phyloP scores from a whole-genome alignment of 2,797 vertebrate genomes.

The Danio choprae region DNA sequence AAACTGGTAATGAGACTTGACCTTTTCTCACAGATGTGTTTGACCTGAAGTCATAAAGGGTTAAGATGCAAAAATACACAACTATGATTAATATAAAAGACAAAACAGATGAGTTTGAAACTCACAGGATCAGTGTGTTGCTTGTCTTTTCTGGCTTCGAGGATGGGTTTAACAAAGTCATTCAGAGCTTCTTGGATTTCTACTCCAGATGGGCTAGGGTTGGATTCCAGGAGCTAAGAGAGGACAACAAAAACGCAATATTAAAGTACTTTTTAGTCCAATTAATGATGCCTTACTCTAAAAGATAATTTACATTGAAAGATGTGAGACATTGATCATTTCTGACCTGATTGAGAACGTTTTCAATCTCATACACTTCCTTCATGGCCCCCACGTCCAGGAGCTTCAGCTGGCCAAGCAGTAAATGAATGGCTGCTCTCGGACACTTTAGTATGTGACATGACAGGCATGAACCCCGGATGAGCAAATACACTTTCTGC shows the following conservation, averaged over 20 bases:
- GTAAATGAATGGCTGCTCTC: conserved; percentile 84
- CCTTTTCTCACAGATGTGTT: conserved; percentile 89
- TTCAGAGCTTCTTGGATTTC: conserved; percentile 82
- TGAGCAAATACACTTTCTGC: conserved; percentile 84
- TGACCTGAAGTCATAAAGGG: conserved; percentile 78
- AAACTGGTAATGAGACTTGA: conserved; percentile 83
- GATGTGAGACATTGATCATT: not conserved
- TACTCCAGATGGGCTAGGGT: conserved; percentile 66
- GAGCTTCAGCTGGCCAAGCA: conserved; percentile 86
- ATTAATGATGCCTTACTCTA: not conserved
- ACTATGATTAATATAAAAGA: not conserved
- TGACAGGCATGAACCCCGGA: conserved; percentile 88
- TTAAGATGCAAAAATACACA: not conserved
- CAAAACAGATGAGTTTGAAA: not conserved
- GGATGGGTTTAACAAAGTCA: conserved; percentile 67
- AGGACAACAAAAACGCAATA: not conserved
- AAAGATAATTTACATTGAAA: not conserved
- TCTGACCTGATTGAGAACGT: conserved; percentile 82
- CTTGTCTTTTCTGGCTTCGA: conserved; percentile 60
- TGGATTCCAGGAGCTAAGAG: conserved; percentile 81
- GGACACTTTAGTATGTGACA: conserved; percentile 89
- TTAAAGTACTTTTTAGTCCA: no score
- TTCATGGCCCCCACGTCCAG: conserved; percentile 84
- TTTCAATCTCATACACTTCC: conserved; percentile 84
- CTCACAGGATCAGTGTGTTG: conserved; percentile 73